These are phyloP conservation scores for Drosophila siamana DNA, from an alignment of 2,888 invertebrate species.

Conservation along the genomic window DNA sequence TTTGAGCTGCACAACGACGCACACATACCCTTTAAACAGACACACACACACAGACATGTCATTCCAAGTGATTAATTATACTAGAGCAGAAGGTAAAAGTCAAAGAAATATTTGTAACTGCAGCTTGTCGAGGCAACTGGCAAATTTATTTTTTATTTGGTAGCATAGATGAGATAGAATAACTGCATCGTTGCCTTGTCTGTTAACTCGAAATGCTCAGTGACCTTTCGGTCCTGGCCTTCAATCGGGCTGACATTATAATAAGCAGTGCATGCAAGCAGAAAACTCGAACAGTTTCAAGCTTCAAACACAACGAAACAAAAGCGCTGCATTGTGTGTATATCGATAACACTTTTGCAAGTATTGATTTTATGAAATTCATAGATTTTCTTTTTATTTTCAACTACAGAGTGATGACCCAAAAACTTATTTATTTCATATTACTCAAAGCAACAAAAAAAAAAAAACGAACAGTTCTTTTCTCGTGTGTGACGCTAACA, in stretches of 20 bases:
- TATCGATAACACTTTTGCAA: background rate
- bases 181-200: constrained; percentile 2
- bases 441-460: no score
- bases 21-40: background rate
- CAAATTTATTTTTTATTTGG: background rate
- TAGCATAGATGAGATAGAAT: background rate
- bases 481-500: no score
- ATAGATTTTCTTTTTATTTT: background rate
- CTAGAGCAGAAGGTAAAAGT: constrained; percentile 11
- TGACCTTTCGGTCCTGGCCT: constrained; percentile 35
- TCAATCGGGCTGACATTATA: constrained; percentile 16
- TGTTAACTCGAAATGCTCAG: constrained; percentile 1
- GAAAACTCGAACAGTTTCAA: background rate
- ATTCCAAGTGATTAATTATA: constrained; percentile 7
- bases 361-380: background rate
- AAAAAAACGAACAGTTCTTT: no score
- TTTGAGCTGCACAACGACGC: constrained; percentile 9
- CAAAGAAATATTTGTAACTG: constrained; percentile 9
- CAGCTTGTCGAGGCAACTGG: background rate
- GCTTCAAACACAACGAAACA: background rate
- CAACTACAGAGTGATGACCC: background rate
- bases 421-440: background rate
- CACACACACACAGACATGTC: background rate
- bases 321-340: background rate
- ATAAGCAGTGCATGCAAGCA: constrained; percentile 2